phyloP scores from a whole-genome alignment of 1,140 invertebrate species.

The Scaptomyza graminum region DNA sequence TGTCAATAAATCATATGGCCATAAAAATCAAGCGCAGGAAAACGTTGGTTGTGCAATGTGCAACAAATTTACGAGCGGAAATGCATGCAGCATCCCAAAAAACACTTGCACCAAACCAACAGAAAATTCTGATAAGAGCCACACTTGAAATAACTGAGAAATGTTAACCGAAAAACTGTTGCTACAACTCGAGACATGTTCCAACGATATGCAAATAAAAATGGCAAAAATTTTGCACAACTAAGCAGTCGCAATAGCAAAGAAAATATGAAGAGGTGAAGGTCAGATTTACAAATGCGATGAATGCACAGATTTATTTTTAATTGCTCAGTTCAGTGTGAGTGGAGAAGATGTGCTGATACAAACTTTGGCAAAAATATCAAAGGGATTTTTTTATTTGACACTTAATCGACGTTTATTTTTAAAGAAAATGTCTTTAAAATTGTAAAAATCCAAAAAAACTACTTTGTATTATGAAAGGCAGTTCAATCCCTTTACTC shows the following conservation, averaged over 20 bases:
- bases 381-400: too few relatives aligned
- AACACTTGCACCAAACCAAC: slow-evolving; percentile 10
- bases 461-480: not conserved
- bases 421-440: not conserved
- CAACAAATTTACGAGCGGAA: slow-evolving; percentile 55
- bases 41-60: slow-evolving; percentile 37
- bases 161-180: too few relatives aligned
- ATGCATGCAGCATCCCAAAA: slow-evolving; percentile 23
- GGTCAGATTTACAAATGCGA: not conserved
- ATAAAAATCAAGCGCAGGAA: slow-evolving; percentile 70
- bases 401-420: too few relatives aligned
- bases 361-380: slow-evolving; percentile 16
- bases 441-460: not conserved
- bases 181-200: not conserved
- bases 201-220: not conserved
- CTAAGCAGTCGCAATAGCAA: not conserved
- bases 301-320: slow-evolving; percentile 18
- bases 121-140: slow-evolving; percentile 27
- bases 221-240: slow-evolving; percentile 23
- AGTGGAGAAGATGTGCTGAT: not conserved
- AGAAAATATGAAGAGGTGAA: not conserved
- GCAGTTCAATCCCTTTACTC: not conserved
- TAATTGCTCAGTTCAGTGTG: slow-evolving; percentile 9
- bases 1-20: slow-evolving; percentile 76
- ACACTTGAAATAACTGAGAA: slow-evolving; percentile 1